A percentile compares a stretch with the other conserved stretches of the same genome.
phyloP scores from a whole-genome alignment of 2,797 vertebrate genomes.

The Scyliorhinus canicula region DNA sequence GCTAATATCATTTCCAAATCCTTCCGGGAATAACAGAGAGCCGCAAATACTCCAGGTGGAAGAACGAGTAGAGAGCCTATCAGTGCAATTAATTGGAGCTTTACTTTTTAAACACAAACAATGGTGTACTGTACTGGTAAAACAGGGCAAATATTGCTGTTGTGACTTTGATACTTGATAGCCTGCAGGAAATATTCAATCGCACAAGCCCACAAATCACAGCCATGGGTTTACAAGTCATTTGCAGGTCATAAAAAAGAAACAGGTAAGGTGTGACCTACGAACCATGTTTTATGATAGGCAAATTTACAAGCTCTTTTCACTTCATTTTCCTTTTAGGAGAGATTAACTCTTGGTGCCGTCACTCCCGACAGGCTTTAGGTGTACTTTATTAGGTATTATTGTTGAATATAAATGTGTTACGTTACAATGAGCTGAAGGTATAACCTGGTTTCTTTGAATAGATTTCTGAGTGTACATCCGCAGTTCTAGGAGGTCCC shows the following conservation, averaged over 20 bases:
- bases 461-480: background rate
- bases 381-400: background rate
- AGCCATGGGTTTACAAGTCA: conserved; percentile 1
- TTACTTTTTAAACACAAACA: background rate
- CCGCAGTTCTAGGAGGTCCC: background rate
- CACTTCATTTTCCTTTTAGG: conserved; percentile 13
- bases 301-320: conserved; percentile 22
- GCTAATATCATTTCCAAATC: background rate
- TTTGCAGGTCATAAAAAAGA: conserved; percentile 36
- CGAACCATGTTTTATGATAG: conserved; percentile 11
- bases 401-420: background rate
- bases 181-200: background rate
- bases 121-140: background rate
- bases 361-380: background rate
- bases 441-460: background rate
- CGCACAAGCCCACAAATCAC: background rate
- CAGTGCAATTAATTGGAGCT: background rate
- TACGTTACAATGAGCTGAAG: background rate
- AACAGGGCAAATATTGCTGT: background rate
- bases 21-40: background rate
- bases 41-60: background rate
- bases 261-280: background rate
- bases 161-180: background rate
- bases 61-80: background rate
- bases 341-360: background rate